phyloP scores from a whole-genome alignment of 1,140 invertebrate species.

The Macrocentrus cingulum region DNA sequence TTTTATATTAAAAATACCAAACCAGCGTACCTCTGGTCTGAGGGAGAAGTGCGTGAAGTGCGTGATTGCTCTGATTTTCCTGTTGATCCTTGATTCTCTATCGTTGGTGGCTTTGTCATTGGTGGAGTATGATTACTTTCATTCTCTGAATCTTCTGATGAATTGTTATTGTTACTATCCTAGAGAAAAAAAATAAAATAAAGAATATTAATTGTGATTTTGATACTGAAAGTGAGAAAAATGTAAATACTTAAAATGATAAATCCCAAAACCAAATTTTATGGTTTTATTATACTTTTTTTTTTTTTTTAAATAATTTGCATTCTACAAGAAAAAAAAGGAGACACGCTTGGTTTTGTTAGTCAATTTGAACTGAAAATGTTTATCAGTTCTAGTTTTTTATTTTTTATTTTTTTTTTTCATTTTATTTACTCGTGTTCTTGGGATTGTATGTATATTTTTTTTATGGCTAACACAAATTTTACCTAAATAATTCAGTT shows the following conservation, averaged over 20 bases:
- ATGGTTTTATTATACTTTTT: not conserved
- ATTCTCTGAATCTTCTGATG: constrained; percentile 46
- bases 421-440: no score
- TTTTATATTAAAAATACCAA: no score
- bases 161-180: constrained; percentile 58
- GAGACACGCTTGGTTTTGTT: constrained; percentile 13
- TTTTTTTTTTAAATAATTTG: no score
- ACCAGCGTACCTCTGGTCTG: constrained; percentile 56
- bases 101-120: not conserved
- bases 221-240: constrained; percentile 1
- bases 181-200: constrained; percentile 38
- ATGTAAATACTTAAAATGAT: constrained; percentile 1
- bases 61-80: constrained; percentile 35
- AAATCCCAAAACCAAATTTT: constrained; percentile 20
- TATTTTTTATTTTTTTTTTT: constrained; percentile 8
- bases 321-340: constrained; percentile 12
- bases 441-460: constrained; percentile 5
- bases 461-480: not conserved
- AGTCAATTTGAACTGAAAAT: constrained; percentile 1
- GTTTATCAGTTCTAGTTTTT: constrained; percentile 2
- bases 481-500: constrained; percentile 2
- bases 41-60: constrained; percentile 31
- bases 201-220: not conserved
- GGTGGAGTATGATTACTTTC: constrained; percentile 33
- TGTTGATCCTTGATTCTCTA: constrained; percentile 9